Conservation (phyloP, 1,140 invertebrate species). For the Parapsyche elsis region DNA sequence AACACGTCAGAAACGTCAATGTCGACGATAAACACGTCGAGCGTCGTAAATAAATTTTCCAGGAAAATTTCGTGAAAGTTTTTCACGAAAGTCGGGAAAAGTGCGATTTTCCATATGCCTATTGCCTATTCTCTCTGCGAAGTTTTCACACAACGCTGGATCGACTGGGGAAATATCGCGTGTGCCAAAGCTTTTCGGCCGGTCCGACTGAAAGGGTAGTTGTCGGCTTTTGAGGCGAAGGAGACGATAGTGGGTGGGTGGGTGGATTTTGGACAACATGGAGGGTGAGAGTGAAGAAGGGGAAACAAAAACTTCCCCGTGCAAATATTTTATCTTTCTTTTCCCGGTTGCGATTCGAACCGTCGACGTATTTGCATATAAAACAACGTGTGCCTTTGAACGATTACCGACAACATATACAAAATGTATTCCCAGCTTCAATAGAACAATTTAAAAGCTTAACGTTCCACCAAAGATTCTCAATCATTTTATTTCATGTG, state of each 20-base stretch:
- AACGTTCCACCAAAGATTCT: too few species aligned
- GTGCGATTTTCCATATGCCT: constrained; percentile 26
- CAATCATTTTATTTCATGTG: too few species aligned
- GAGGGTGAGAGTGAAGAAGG: neutral
- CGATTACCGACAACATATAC: constrained; percentile 24
- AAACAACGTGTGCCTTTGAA: constrained; percentile 44
- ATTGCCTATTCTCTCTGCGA: constrained; percentile 37
- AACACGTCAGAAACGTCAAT: too few species aligned
- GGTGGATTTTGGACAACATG: neutral
- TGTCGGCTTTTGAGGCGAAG: neutral
- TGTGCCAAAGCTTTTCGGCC: neutral
- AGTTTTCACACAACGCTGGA: constrained; percentile 31
- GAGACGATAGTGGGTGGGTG: neutral
- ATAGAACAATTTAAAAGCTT: too few species aligned
- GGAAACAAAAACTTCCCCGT: constrained; percentile 11
- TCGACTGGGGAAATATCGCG: constrained; percentile 39
- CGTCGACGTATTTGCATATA: constrained; percentile 45
- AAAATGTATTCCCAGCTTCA: neutral
- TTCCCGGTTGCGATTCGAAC: constrained; percentile 36
- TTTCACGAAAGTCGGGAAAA: neutral
- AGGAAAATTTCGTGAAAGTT: neutral
- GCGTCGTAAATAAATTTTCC: too few species aligned
- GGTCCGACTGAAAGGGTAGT: neutral
- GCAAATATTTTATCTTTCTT: constrained; percentile 45
- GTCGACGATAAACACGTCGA: too few species aligned